Evolutionary conservation across 2,888 invertebrate species (phyloP).

Genomic region (Exephanes ischioxanthus): DNA sequence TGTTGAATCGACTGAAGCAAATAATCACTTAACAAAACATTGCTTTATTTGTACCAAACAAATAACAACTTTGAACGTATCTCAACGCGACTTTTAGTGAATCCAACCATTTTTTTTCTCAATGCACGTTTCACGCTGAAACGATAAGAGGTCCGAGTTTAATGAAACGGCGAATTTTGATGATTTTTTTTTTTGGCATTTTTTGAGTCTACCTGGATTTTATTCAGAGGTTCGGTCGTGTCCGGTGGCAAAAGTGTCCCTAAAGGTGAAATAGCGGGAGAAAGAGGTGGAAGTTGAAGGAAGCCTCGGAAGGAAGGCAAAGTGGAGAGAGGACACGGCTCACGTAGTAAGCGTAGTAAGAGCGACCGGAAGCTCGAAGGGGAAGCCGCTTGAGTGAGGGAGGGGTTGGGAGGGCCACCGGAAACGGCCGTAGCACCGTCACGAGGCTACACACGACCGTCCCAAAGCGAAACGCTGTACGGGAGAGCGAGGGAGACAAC

Average conservation of each 20-base stretch:
- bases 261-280: constrained; percentile 42
- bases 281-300: constrained; percentile 36
- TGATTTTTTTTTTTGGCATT: not conserved
- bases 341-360: constrained; percentile 79
- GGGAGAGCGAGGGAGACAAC: constrained; percentile 46
- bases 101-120: no score
- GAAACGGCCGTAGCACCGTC: constrained; percentile 78
- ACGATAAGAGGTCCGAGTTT: not conserved
- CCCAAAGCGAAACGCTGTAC: constrained; percentile 65
- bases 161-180: not conserved
- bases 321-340: constrained; percentile 60
- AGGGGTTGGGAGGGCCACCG: constrained; percentile 75
- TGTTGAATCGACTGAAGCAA: no score
- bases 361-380: constrained; percentile 77
- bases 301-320: constrained; percentile 41
- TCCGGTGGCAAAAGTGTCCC: constrained; percentile 37
- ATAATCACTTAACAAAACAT: no score
- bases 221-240: not conserved
- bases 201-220: not conserved
- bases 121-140: not conserved
- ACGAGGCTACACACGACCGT: constrained; percentile 70
- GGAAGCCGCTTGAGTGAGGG: constrained; percentile 75
- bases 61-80: no score
- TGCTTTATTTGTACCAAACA: no score
- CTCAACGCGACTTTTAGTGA: not conserved